phyloP scores from a whole-genome alignment of 2,113 vertebrate species.

The Amphiprion ocellaris region DNA sequence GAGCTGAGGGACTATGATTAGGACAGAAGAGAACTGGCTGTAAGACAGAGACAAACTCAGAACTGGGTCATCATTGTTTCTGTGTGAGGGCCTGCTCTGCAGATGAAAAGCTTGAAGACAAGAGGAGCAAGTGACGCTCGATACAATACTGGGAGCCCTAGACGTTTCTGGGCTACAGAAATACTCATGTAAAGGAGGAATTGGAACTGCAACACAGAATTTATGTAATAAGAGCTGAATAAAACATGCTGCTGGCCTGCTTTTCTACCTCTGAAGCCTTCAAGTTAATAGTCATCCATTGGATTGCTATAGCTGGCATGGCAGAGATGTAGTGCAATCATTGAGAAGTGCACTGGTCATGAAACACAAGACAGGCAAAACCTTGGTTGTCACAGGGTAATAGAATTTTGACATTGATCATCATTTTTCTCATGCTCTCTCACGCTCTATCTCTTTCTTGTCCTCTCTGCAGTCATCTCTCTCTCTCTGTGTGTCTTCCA shows the following conservation, averaged over 20 bases:
- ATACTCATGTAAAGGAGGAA: conserved; percentile 57
- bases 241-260: conserved; percentile 72
- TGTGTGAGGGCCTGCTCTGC: conserved; percentile 75
- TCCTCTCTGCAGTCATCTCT: conserved; percentile 49
- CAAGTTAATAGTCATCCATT: conserved; percentile 39
- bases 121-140: conserved; percentile 62
- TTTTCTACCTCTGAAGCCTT: conserved; percentile 59
- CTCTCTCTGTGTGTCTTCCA: conserved; percentile 53
- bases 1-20: conserved; percentile 81
- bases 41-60: conserved; percentile 79
- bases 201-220: conserved; percentile 58
- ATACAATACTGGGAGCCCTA: conserved; percentile 63
- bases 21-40: conserved; percentile 80
- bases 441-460: conserved; percentile 48
- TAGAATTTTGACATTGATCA: conserved; percentile 69
- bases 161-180: conserved; percentile 77
- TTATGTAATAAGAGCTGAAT: conserved; percentile 77
- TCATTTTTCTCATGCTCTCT: conserved; percentile 48
- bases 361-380: conserved; percentile 42
- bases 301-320: conserved; percentile 2
- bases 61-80: conserved; percentile 84
- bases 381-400: conserved; percentile 58
- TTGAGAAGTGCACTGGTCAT: conserved; percentile 29
- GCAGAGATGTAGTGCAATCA: conserved; percentile 30
- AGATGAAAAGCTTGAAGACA: conserved; percentile 80